These are phyloP conservation scores for Erethizon dorsatum DNA, from an alignment of 2,797 vertebrate species.

Conservation along the genomic window DNA sequence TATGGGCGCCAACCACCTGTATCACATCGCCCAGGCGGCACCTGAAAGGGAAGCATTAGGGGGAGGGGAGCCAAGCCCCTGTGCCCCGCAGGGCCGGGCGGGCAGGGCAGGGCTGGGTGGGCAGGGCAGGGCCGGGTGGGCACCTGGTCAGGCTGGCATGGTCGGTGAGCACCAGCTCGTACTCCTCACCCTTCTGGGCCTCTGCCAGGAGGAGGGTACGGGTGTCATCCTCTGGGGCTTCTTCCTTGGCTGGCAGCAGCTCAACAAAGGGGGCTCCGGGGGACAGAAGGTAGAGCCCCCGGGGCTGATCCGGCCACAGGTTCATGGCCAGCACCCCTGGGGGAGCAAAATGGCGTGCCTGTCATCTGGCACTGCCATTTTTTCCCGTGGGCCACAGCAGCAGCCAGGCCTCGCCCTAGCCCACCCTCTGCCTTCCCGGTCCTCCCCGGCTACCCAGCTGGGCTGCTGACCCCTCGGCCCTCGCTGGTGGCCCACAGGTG, in stretches of 20 bases:
- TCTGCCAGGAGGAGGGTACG: slow-evolving; percentile 92
- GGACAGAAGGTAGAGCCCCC: slow-evolving; percentile 92
- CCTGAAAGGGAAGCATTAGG: slow-evolving; percentile 74
- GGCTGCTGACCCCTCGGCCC: neutral
- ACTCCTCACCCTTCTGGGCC: slow-evolving; percentile 91
- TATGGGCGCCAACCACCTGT: slow-evolving; percentile 92
- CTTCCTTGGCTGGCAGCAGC: slow-evolving; percentile 91
- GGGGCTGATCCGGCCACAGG: slow-evolving; percentile 92
- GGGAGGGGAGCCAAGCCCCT: neutral
- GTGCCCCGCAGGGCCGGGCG: neutral
- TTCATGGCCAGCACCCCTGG: slow-evolving; percentile 95
- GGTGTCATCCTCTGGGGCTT: slow-evolving; percentile 86
- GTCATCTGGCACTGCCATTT: neutral
- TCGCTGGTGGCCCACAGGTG: neutral
- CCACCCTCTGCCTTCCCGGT: neutral
- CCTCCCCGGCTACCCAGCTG: neutral
- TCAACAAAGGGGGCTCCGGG: slow-evolving; percentile 95
- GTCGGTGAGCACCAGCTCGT: slow-evolving; percentile 94
- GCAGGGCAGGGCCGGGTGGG: slow-evolving; percentile 64
- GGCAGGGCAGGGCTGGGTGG: slow-evolving; percentile 46
- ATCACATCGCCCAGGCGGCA: slow-evolving; percentile 94
- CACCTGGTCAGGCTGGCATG: slow-evolving; percentile 93
- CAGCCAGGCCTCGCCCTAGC: neutral
- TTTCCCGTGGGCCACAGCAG: neutral
- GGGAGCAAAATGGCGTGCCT: rapidly evolving